Evolutionary conservation across 35 echinoderm and acorn worm genomes (phyloP).

Genomic region (Eucidaris tribuloides): DNA sequence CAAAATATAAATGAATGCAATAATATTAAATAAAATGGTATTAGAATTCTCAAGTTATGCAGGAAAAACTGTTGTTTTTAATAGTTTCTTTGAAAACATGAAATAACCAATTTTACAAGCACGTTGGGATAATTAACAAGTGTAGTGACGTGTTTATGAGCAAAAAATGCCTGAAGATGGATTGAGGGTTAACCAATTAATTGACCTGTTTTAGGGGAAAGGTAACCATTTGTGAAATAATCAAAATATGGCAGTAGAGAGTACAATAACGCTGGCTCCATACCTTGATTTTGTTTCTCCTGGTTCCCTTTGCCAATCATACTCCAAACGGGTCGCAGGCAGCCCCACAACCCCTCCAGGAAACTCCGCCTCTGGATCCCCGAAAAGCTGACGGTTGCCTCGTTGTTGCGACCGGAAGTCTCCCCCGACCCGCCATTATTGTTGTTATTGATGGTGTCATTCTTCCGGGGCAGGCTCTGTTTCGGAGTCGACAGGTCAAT

Average conservation of each 20-base stretch:
- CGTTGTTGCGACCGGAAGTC: slow-evolving; percentile 37
- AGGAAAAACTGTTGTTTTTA: no score
- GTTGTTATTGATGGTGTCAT: slow-evolving; percentile 35
- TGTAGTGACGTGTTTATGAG: no score
- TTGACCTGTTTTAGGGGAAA: no score
- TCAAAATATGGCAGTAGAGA: background rate
- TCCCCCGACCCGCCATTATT: slow-evolving; percentile 56
- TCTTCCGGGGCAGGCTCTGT: slow-evolving; percentile 70
- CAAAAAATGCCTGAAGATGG: no score
- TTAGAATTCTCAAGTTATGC: no score
- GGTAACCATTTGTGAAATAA: no score
- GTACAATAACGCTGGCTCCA: background rate
- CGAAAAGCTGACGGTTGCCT: slow-evolving; percentile 16
- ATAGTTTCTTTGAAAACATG: background rate
- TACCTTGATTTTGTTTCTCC: slow-evolving; percentile 72
- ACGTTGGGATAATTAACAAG: background rate
- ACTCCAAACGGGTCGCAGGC: slow-evolving; percentile 83
- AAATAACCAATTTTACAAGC: background rate
- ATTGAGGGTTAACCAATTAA: no score
- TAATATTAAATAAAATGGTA: no score
- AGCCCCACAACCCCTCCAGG: slow-evolving; percentile 90
- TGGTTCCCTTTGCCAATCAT: slow-evolving; percentile 88
- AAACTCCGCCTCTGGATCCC: slow-evolving; percentile 77
- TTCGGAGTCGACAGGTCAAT: slow-evolving; percentile 83
- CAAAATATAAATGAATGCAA: background rate